Evolutionary conservation across 2,888 invertebrate species (phyloP).

Genomic region (Leptura quadrifasciata): DNA sequence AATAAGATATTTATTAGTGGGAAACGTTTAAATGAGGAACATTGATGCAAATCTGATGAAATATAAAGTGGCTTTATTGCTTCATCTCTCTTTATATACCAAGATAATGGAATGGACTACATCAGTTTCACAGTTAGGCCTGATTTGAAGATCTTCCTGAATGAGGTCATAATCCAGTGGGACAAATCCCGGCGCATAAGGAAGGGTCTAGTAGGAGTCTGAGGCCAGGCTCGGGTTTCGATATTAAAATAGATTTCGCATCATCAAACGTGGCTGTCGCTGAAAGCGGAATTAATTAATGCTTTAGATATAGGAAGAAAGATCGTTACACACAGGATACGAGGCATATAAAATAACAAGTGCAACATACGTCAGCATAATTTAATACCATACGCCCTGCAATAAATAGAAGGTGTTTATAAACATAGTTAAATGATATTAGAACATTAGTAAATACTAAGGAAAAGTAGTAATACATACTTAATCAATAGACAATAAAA

Average conservation of each 20-base stretch:
- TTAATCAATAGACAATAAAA: too few relatives aligned
- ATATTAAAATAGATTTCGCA: slow-evolving; percentile 31
- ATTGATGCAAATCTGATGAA: neutral
- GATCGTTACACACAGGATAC: slow-evolving; percentile 15
- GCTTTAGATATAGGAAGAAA: slow-evolving; percentile 2
- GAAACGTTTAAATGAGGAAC: too few relatives aligned
- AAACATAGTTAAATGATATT: neutral
- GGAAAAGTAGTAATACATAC: neutral
- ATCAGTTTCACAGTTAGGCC: neutral
- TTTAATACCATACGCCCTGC: neutral
- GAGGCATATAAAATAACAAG: slow-evolving; percentile 14
- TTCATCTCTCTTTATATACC: neutral
- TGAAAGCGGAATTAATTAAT: slow-evolving; percentile 8
- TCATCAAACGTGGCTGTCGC: slow-evolving; percentile 17
- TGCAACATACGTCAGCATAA: slow-evolving; percentile 11
- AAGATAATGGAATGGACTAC: neutral
- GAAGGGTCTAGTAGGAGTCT: slow-evolving; percentile 12
- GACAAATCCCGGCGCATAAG: slow-evolving; percentile 14
- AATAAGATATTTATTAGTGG: too few relatives aligned
- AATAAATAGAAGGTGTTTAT: neutral
- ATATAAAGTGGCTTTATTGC: neutral
- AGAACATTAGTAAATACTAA: neutral
- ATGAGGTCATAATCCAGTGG: neutral
- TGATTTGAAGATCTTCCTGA: neutral
- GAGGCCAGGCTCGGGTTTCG: slow-evolving; percentile 8